Evolutionary conservation across 2,113 vertebrate genomes (phyloP).

Genomic region (Chrysochloris asiatica): DNA sequence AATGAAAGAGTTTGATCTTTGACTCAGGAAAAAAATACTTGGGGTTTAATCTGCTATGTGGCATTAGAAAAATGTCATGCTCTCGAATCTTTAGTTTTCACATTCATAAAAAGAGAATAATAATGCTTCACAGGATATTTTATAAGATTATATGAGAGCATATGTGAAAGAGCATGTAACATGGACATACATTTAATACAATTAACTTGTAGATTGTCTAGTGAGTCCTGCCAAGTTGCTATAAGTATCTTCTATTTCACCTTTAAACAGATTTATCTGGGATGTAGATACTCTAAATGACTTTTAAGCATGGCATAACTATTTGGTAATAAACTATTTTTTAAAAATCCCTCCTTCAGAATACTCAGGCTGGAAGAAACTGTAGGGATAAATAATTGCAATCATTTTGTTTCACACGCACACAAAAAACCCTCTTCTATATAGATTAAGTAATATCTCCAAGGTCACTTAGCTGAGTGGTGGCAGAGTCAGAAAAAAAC

Average conservation of each 20-base stretch:
- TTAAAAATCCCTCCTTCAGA: not conserved
- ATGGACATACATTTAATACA: not conserved
- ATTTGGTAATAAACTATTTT: not conserved
- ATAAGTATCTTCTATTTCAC: not conserved
- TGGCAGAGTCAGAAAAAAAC: constrained; percentile 9
- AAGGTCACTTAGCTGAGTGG: constrained; percentile 46
- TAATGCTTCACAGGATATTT: not conserved
- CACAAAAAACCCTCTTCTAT: not conserved
- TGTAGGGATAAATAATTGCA: not conserved
- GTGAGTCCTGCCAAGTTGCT: not conserved
- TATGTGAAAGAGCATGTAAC: not conserved
- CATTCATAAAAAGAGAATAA: not conserved
- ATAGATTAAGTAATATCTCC: constrained; percentile 8
- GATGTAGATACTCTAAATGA: not conserved
- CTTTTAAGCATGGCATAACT: not conserved
- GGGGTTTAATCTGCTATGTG: not conserved
- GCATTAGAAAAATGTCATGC: not conserved
- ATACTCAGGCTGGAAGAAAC: not conserved
- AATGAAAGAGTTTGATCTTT: not conserved
- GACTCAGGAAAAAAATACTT: not conserved
- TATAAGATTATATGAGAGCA: not conserved
- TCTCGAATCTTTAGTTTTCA: constrained; percentile 11
- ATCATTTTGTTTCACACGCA: not conserved
- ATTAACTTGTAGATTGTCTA: not conserved
- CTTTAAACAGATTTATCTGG: not conserved